Percentiles rank a stretch among this genome's conserved stretches.
Conservation (phyloP, 2,888 invertebrate genomes). For the Habrosyne pyritoides region DNA sequence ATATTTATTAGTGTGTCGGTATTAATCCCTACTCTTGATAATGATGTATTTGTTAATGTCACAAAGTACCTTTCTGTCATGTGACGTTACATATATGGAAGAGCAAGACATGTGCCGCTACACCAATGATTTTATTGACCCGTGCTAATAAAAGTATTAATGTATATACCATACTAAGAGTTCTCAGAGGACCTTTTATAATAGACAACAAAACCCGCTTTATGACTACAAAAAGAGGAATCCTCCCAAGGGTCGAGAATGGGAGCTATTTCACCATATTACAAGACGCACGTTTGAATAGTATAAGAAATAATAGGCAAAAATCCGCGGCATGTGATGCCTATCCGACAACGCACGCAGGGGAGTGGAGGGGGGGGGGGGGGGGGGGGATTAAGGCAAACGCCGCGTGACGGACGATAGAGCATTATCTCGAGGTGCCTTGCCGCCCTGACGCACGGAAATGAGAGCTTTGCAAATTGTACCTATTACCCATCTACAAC, state of each 20-base stretch:
- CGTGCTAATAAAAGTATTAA: too few species aligned
- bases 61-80: too few species aligned
- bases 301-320: background rate
- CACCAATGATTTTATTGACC: background rate
- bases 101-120: background rate
- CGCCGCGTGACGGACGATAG: conserved; percentile 4
- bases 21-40: too few species aligned
- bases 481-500: conserved; percentile 1
- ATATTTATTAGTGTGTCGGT: too few species aligned
- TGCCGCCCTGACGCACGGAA: conserved; percentile 1
- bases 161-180: too few species aligned
- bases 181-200: too few species aligned
- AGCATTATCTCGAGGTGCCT: conserved; percentile 1
- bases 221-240: background rate
- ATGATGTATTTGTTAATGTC: too few species aligned
- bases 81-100: too few species aligned
- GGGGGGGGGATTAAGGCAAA: background rate
- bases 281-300: background rate
- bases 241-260: background rate
- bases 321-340: background rate
- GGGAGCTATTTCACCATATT: background rate
- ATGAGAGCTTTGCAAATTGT: conserved; percentile 3
- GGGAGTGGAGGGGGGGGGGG: background rate
- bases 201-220: background rate
- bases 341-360: background rate